Base-by-base conservation (phyloP, 1,140 invertebrate species). In the Orchestia grillus region DNA sequence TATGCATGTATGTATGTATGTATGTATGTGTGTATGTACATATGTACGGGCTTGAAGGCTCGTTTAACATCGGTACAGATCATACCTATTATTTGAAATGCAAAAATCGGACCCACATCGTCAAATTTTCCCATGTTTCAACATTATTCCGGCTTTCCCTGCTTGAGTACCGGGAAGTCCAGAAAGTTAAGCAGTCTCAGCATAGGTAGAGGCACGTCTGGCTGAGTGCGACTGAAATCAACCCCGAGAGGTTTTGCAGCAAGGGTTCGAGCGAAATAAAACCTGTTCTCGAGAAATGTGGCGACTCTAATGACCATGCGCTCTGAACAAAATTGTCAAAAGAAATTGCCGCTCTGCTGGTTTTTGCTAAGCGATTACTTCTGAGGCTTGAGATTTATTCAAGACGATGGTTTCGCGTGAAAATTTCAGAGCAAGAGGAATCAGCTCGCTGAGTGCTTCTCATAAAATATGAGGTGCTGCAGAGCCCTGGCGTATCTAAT, bases 361-460 rank as follows among this genome's bases (percentile, higher is more conserved):
- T 90, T 90, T 90, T 44, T 90, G n/a, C 36, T 90, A 11, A 90
- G 88, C 88, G 88, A 90, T 90, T 90, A 90, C 43, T 90, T 90
- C 88, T 44, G 28, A 28, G 88, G 41, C 88, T 90, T 44, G 42
- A 90, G 88, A 90, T 90, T 90, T 90, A 90, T 44, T 44, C 88
- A 90, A 90, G 6, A 41, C 88, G 41, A 42, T 41, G 43, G 16
- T 90, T 44, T 43, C 88, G 88, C 88, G 88, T 42, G 23, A 41
- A 41, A 90, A 41, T 90, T 90, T 90, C 42, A n/a, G n/a, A 15
- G 8, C 87, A n/a, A 41, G 88, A 90, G 16, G 15, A 41, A 28
- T 90, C 88, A 42, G n/a, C n/a, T 90, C 41, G 4, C 88, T 19
- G n/a, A 90, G 88, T 42, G 88, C 8, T 41, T 90, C 43, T 36